Conservation (phyloP, 2,888 invertebrate genomes). For the Orchesellides sinensis region DNA sequence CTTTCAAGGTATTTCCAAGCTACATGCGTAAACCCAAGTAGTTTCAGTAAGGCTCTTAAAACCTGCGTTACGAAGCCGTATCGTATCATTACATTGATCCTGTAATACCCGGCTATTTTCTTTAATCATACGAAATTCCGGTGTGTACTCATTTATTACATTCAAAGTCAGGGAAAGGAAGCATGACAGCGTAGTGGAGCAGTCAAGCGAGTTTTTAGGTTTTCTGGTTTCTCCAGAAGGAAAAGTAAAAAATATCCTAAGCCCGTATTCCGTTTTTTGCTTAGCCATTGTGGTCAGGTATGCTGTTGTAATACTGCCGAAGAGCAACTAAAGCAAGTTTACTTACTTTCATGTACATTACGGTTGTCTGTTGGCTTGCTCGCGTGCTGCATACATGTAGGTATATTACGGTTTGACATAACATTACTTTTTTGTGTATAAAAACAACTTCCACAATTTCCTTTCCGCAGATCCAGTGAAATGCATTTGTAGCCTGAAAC, state of each 20-base stretch:
- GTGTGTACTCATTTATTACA: constrained; percentile 55
- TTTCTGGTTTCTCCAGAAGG: constrained; percentile 4
- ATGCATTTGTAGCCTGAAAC: not conserved
- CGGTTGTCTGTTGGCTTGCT: not conserved
- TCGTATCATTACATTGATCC: constrained; percentile 15
- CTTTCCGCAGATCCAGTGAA: not conserved
- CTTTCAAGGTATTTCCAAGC: constrained; percentile 15
- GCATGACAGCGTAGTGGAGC: constrained; percentile 9
- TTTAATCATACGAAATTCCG: constrained; percentile 40
- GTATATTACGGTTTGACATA: not conserved
- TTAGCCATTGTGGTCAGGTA: constrained; percentile 37
- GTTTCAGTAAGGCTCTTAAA: constrained; percentile 27
- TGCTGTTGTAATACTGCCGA: constrained; percentile 22
- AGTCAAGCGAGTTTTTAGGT: constrained; percentile 2
- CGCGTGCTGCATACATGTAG: not conserved
- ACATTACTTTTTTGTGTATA: not conserved
- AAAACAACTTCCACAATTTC: not conserved
- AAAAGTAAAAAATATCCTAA: constrained; percentile 32
- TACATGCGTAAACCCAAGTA: no score
- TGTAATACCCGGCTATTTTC: constrained; percentile 38
- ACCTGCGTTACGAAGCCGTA: constrained; percentile 4
- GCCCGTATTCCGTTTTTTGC: constrained; percentile 14
- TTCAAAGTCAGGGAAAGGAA: constrained; percentile 42
- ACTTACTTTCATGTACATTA: constrained; percentile 20
- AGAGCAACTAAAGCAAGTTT: not conserved